Percentiles rank a stretch among this genome's conserved stretches.
phyloP scores from a whole-genome alignment of 1,140 invertebrate genomes.

The Zaprionus nigranus region DNA sequence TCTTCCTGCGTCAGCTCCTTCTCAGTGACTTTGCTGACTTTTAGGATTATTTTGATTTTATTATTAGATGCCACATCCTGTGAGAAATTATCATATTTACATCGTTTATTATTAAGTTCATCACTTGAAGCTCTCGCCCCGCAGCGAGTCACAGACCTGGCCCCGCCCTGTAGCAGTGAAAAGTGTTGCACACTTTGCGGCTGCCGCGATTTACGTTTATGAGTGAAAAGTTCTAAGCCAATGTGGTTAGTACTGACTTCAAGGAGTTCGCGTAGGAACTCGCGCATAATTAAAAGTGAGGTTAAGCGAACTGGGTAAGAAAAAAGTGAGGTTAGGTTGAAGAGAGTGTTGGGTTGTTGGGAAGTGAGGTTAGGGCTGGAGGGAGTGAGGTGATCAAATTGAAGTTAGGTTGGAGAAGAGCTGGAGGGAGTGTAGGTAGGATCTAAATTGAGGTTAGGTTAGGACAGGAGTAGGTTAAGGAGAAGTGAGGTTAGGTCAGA shows the following conservation, averaged over 20 bases:
- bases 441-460: too few relatives aligned
- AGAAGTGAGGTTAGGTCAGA: too few relatives aligned
- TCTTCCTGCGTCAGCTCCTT: not conserved
- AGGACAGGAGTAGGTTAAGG: too few relatives aligned
- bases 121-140: slow-evolving; percentile 62
- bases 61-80: slow-evolving; percentile 85
- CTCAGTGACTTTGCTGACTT: slow-evolving; percentile 49
- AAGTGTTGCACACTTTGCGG: slow-evolving; percentile 75
- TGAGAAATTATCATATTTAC: slow-evolving; percentile 85
- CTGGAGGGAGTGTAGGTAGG: too few relatives aligned
- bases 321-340: too few relatives aligned
- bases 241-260: not conserved
- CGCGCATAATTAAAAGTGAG: slow-evolving; percentile 9
- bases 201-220: slow-evolving; percentile 67
- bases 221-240: slow-evolving; percentile 43
- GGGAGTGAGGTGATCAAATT: too few relatives aligned
- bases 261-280: not conserved
- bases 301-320: not conserved
- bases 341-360: too few relatives aligned
- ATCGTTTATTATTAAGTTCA: slow-evolving; percentile 85
- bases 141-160: not conserved
- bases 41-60: slow-evolving; percentile 84
- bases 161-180: slow-evolving; percentile 15
- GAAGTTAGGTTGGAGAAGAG: too few relatives aligned
- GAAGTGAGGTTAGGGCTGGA: too few relatives aligned